These are phyloP conservation scores for Callocephalon fimbriatum DNA, from an alignment of 2,113 vertebrate species.

Conservation along the genomic window DNA sequence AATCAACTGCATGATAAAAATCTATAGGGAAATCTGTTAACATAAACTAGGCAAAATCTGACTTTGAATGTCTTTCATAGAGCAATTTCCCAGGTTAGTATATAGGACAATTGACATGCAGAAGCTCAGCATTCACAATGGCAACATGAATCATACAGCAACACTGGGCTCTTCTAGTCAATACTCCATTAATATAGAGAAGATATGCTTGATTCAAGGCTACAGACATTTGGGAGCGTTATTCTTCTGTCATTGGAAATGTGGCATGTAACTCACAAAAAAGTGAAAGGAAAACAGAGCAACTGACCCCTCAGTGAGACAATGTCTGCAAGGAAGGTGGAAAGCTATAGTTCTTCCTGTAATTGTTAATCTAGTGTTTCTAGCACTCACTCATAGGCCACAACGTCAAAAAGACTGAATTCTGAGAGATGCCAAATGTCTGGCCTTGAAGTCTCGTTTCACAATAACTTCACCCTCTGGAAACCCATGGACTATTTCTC, in stretches of 20 bases:
- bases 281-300: neutral
- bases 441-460: neutral
- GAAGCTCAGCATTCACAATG: neutral
- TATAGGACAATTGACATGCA: conserved; percentile 24
- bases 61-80: conserved; percentile 40
- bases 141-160: conserved; percentile 42
- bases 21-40: conserved; percentile 30
- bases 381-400: neutral
- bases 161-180: conserved; percentile 10
- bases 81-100: conserved; percentile 43
- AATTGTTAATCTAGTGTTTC: neutral
- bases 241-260: neutral
- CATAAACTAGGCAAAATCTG: conserved; percentile 33
- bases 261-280: neutral
- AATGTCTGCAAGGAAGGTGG: neutral
- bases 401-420: neutral
- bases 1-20: conserved; percentile 32
- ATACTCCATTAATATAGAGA: conserved; percentile 41
- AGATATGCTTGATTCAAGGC: neutral
- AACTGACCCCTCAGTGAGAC: neutral
- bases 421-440: neutral
- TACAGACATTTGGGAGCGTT: neutral
- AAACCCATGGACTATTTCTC: neutral
- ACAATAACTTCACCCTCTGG: neutral
- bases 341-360: neutral